A percentile compares a stretch with the other conserved stretches of the same genome.
Evolutionary conservation across 2,888 invertebrate genomes (phyloP).

Genomic region (Chloroclystis v-ata): DNA sequence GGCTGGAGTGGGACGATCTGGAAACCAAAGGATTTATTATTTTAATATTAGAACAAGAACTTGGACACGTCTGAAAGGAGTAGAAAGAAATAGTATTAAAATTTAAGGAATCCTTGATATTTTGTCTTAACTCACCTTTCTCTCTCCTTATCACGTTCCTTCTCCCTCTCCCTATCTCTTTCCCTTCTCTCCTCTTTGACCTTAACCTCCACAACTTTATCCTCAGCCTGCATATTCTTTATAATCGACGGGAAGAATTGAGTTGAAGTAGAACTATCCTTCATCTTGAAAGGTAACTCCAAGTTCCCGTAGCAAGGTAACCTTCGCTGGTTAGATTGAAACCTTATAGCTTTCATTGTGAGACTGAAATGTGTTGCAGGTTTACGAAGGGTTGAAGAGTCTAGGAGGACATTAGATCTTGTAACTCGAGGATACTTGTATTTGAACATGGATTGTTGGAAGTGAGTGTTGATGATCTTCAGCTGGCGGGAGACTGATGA

Average conservation of each 20-base stretch:
- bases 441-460: conserved; percentile 59
- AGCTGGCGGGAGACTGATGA: conserved; percentile 67
- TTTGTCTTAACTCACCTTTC: conserved; percentile 33
- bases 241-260: conserved; percentile 53
- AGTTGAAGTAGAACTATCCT: conserved; percentile 45
- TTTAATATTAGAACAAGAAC: no score
- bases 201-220: conserved; percentile 48
- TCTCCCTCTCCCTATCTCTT: conserved; percentile 44
- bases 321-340: conserved; percentile 61
- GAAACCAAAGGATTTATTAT: background rate
- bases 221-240: conserved; percentile 45
- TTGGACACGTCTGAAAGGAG: no score
- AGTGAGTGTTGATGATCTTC: conserved; percentile 62
- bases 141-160: conserved; percentile 41
- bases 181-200: conserved; percentile 51
- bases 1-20: conserved; percentile 42
- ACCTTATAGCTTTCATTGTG: conserved; percentile 59
- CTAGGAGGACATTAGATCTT: conserved; percentile 63
- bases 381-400: conserved; percentile 48
- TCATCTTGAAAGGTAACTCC: conserved; percentile 65
- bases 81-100: no score
- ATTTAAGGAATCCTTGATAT: no score
- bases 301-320: conserved; percentile 71
- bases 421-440: conserved; percentile 71
- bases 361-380: conserved; percentile 58